Evolutionary conservation across 2,113 vertebrate genomes (phyloP).

Genomic region (Misgurnus anguillicaudatus): DNA sequence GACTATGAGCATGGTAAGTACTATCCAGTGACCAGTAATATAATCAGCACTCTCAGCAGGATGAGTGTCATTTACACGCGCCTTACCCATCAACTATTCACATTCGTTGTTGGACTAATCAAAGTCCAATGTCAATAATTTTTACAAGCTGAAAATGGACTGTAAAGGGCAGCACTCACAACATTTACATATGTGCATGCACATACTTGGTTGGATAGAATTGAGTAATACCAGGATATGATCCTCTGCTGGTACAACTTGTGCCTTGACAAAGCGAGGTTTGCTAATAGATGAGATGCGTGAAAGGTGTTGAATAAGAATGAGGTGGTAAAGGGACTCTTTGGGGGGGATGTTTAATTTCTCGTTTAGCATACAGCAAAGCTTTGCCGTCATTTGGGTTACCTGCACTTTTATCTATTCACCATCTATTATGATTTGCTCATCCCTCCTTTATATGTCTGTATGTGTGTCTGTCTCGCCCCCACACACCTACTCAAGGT

Average conservation of each 20-base stretch:
- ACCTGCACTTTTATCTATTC: background rate
- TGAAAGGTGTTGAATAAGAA: conserved; percentile 22
- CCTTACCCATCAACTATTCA: background rate
- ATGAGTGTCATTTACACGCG: background rate
- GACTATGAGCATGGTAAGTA: background rate
- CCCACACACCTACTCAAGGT: conserved; percentile 6
- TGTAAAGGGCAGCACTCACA: background rate
- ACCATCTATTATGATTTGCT: background rate
- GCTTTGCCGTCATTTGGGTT: conserved; percentile 15
- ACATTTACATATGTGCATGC: background rate
- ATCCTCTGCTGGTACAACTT: conserved; percentile 4
- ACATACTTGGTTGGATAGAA: background rate
- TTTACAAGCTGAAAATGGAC: background rate
- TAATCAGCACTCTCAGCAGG: conserved; percentile 7
- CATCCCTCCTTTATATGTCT: background rate
- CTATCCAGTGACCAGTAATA: conserved; percentile 26
- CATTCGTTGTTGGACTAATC: background rate
- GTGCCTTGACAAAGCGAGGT: background rate
- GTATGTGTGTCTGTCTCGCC: background rate
- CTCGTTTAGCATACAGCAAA: conserved; percentile 18
- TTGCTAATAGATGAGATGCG: conserved; percentile 18
- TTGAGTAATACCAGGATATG: background rate
- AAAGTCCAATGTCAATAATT: too few relatives aligned
- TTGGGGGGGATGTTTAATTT: conserved; percentile 12
- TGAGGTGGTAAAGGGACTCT: background rate